phyloP scores from a whole-genome alignment of 2,113 vertebrate species.

The Nesoenas mayeri region DNA sequence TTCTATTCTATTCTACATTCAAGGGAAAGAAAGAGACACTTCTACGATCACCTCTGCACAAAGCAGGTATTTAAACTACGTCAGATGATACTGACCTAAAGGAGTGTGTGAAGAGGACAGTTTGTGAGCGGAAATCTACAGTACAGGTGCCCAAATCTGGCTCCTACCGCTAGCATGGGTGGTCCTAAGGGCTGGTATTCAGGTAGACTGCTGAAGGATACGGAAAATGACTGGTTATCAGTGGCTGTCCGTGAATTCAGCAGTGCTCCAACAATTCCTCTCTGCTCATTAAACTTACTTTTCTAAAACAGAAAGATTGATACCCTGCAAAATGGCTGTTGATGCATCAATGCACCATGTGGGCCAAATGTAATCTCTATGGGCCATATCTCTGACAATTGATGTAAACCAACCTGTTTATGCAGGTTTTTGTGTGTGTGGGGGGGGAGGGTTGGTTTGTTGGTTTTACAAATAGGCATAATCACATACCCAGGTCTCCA shows the following conservation, averaged over 20 bases:
- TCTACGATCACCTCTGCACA: not conserved
- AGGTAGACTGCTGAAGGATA: not conserved
- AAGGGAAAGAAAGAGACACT: not conserved
- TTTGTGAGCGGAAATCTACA: not conserved
- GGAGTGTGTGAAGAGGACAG: not conserved
- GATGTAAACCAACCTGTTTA: not conserved
- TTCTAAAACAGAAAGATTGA: not conserved
- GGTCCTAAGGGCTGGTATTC: not conserved
- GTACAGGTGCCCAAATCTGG: not conserved
- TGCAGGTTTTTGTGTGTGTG: not conserved
- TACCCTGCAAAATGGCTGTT: not conserved
- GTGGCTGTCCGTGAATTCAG: not conserved
- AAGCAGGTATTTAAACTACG: not conserved
- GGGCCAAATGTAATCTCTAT: not conserved
- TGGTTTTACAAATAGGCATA: not conserved
- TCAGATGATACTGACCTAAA: not conserved
- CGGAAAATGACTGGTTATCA: not conserved
- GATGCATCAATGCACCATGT: rapidly evolving
- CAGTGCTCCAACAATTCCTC: not conserved
- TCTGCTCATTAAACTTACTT: not conserved
- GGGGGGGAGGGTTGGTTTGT: no score
- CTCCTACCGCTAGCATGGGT: not conserved
- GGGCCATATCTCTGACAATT: not conserved
- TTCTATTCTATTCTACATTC: not conserved
- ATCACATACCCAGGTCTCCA: not conserved